These are phyloP conservation scores for Sigmodon hispidus DNA, from an alignment of 2,113 vertebrate genomes.

Conservation along the genomic window DNA sequence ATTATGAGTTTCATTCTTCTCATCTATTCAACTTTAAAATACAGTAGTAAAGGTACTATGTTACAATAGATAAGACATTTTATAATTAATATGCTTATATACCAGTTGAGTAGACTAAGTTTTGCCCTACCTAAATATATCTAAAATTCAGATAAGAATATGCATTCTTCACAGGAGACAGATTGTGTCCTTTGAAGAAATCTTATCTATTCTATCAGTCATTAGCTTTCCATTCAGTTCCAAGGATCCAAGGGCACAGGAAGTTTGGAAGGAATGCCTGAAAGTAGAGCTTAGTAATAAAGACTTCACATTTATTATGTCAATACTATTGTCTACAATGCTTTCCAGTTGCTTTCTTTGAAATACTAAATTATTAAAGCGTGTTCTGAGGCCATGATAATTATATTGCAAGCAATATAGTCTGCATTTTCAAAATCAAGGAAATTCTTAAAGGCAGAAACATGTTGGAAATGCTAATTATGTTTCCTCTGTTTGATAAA, in stretches of 20 bases:
- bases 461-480: background rate
- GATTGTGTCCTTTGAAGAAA: background rate
- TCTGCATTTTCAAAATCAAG: conserved; percentile 12
- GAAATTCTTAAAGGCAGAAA: background rate
- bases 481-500: conserved; percentile 4
- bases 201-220: background rate
- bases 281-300: background rate
- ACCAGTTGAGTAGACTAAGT: background rate
- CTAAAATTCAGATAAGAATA: background rate
- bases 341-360: background rate
- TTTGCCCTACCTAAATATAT: background rate
- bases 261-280: background rate
- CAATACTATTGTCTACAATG: background rate
- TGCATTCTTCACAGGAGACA: background rate
- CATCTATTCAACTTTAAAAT: background rate
- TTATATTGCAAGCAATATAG: background rate
- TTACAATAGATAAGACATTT: background rate
- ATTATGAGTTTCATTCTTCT: background rate
- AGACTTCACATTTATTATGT: background rate
- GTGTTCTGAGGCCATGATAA: background rate
- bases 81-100: background rate
- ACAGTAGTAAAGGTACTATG: background rate
- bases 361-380: background rate
- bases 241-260: background rate
- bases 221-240: background rate